Percentiles rank a stretch among this genome's conserved stretches.
phyloP scores from a whole-genome alignment of 2,113 vertebrate genomes.

The Merops nubicus region DNA sequence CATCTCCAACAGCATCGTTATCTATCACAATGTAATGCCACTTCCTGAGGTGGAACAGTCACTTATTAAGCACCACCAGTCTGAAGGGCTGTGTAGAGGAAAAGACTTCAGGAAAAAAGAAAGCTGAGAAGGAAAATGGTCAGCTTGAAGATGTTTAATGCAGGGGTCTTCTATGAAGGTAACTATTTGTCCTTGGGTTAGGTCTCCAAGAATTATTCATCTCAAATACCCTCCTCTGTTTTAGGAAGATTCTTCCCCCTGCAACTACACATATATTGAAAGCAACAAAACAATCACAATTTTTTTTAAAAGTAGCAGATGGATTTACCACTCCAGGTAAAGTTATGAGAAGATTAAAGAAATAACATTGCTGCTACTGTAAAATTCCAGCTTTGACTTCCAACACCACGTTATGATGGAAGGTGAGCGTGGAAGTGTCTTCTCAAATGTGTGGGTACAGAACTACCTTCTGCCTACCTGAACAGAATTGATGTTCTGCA shows the following conservation, averaged over 20 bases:
- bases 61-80: neutral
- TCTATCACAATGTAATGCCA: neutral
- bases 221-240: neutral
- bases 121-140: neutral
- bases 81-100: fast-evolving
- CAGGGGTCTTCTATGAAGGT: neutral
- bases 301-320: neutral
- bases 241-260: fast-evolving
- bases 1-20: neutral
- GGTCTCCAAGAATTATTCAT: neutral
- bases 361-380: neutral
- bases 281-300: neutral
- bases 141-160: neutral
- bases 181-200: neutral
- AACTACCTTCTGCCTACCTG: slow-evolving; percentile 80
- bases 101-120: neutral
- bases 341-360: neutral
- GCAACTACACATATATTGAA: neutral
- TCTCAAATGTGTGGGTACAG: neutral
- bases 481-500: slow-evolving; percentile 94
- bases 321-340: fast-evolving
- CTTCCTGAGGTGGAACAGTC: neutral
- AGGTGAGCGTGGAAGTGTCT: neutral
- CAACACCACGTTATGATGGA: neutral
- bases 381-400: neutral